Evolutionary conservation across 2,888 invertebrate genomes (phyloP).

Genomic region (Griposia aprilina): DNA sequence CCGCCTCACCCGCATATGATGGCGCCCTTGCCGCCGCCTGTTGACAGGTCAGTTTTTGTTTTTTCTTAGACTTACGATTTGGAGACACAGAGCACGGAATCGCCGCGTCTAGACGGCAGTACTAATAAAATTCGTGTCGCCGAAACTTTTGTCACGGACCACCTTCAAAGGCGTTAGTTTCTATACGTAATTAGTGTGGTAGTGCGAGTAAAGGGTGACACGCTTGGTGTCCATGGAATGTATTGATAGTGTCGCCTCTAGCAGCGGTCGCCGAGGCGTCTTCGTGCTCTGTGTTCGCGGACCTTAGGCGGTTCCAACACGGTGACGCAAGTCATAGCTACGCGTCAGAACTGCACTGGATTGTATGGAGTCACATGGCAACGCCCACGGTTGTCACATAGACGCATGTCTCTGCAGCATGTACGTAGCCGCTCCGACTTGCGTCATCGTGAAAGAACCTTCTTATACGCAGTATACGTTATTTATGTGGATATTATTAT

Average conservation of each 20-base stretch:
- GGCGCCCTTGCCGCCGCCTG: conserved; percentile 93
- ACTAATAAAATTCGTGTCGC: neutral
- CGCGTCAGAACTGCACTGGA: neutral
- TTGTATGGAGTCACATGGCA: no score
- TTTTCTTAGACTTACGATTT: conserved; percentile 9
- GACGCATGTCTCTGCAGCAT: neutral
- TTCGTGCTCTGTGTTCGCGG: no score
- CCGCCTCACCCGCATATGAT: conserved; percentile 92
- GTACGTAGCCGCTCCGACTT: neutral
- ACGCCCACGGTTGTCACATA: neutral
- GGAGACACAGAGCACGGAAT: neutral
- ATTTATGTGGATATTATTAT: no score
- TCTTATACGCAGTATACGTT: neutral
- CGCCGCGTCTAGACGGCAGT: neutral
- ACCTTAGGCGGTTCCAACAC: no score
- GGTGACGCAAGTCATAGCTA: neutral
- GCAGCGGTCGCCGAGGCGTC: no score
- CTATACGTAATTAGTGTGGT: no score
- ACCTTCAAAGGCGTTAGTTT: neutral
- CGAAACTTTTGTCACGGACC: neutral
- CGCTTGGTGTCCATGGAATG: neutral
- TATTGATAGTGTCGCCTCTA: neutral
- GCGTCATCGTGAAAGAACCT: neutral
- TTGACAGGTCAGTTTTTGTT: conserved; percentile 92
- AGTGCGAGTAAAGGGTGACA: no score